A percentile compares a stretch with the other conserved stretches of the same genome.
Evolutionary conservation across 2,113 vertebrate genomes (phyloP).

Genomic region (Anoplopoma fimbria): DNA sequence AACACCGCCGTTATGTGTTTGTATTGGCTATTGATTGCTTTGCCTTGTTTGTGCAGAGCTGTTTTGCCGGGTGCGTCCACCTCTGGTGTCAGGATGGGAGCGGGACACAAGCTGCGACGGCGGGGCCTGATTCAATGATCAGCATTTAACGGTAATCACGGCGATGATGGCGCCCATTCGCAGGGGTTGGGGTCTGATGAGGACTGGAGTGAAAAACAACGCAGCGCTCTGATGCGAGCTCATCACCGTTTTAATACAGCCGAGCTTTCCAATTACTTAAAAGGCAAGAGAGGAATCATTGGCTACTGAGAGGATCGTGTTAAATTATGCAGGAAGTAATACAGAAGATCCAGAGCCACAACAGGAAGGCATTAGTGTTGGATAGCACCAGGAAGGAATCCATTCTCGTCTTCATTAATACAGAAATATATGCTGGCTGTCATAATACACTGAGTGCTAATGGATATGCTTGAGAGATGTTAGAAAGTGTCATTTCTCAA

Average conservation of each 20-base stretch:
- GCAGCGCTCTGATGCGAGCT: neutral
- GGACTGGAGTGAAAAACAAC: slow-evolving; percentile 19
- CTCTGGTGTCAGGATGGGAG: slow-evolving; percentile 28
- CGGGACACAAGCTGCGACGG: slow-evolving; percentile 12
- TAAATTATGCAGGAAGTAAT: slow-evolving; percentile 41
- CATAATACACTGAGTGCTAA: slow-evolving; percentile 17
- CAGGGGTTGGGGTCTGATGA: slow-evolving; percentile 16
- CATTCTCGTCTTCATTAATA: slow-evolving; percentile 15
- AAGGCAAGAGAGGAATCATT: slow-evolving; percentile 22
- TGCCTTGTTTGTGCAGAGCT: slow-evolving; percentile 56
- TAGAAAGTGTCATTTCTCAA: slow-evolving; percentile 19
- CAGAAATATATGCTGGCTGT: slow-evolving; percentile 26
- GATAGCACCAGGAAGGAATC: slow-evolving; percentile 9
- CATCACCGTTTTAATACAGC: slow-evolving; percentile 36
- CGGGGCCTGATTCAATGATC: slow-evolving; percentile 43
- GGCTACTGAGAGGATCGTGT: neutral
- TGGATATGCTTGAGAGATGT: slow-evolving; percentile 28
- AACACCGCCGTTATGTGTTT: slow-evolving; percentile 51
- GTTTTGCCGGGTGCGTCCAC: slow-evolving; percentile 19
- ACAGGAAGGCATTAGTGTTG: slow-evolving; percentile 33
- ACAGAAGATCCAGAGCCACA: slow-evolving; percentile 24
- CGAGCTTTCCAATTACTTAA: slow-evolving; percentile 32
- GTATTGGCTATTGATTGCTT: slow-evolving; percentile 66
- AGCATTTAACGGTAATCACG: slow-evolving; percentile 35
- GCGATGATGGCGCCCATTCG: slow-evolving; percentile 24